A percentile compares a stretch with the other conserved stretches of the same genome.
Conservation (phyloP, 2,113 vertebrate species). For the Cynopterus brachyotis region DNA sequence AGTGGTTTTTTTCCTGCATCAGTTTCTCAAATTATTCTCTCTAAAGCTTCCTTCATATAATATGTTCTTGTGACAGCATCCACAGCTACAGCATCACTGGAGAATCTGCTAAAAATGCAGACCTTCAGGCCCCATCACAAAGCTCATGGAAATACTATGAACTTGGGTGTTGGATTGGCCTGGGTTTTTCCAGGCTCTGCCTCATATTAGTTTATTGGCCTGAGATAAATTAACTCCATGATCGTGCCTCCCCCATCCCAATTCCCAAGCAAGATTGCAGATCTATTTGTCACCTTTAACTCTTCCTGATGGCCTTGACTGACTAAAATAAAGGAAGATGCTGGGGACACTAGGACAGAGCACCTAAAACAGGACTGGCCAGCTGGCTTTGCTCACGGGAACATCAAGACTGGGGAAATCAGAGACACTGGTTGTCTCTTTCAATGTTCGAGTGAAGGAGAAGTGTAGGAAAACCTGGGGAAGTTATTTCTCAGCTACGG, state of each 20-base stretch:
- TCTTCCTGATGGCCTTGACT: not conserved
- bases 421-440: not conserved
- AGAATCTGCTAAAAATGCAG: not conserved
- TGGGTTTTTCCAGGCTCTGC: not conserved
- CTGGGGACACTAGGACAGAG: accelerated
- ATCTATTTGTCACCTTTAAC: not conserved
- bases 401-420: not conserved
- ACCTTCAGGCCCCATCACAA: not conserved
- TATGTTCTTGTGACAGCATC: not conserved
- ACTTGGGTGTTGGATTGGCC: not conserved
- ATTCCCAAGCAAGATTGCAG: not conserved
- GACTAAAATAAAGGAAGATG: not conserved
- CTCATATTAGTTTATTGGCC: not conserved
- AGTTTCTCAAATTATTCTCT: not conserved
- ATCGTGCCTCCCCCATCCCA: not conserved
- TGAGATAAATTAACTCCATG: not conserved
- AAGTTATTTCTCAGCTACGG: not conserved
- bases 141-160: not conserved
- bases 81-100: accelerated
- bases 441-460: not conserved
- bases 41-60: not conserved
- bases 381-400: not conserved
- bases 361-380: not conserved
- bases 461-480: not conserved
- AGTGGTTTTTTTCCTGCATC: not conserved